These are phyloP conservation scores for Agriotes lineatus DNA, from an alignment of 2,888 invertebrate genomes.

Conservation along the genomic window DNA sequence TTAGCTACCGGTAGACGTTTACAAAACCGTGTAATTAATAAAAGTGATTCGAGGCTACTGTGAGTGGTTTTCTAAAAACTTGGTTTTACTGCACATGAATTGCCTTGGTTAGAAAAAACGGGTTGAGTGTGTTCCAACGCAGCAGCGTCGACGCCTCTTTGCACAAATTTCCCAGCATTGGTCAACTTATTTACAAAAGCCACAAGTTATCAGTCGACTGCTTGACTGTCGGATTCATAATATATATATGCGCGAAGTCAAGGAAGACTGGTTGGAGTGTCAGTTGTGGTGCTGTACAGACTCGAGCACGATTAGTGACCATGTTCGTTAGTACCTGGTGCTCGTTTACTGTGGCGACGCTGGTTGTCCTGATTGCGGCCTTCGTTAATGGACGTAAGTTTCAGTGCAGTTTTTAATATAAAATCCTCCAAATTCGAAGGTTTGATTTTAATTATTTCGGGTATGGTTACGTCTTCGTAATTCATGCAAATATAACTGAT, in stretches of 20 bases:
- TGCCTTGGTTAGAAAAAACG: no score
- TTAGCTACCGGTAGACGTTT: no score
- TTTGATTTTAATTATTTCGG: no score
- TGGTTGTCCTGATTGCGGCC: background rate
- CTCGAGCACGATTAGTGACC: background rate
- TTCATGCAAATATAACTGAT: no score
- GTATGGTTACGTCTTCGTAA: no score
- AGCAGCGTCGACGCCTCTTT: slow-evolving; percentile 12
- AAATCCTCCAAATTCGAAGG: no score
- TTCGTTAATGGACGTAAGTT: slow-evolving; percentile 35
- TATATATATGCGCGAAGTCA: slow-evolving; percentile 33
- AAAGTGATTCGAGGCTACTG: no score
- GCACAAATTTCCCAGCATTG: slow-evolving; percentile 28
- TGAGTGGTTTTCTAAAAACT: no score
- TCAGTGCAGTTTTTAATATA: no score
- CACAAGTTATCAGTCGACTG: slow-evolving; percentile 17
- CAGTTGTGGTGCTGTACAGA: background rate
- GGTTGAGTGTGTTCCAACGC: background rate
- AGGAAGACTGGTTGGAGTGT: slow-evolving; percentile 28
- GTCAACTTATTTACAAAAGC: slow-evolving; percentile 27
- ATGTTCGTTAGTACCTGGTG: slow-evolving; percentile 18
- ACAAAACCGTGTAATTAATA: no score
- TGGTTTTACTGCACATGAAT: no score
- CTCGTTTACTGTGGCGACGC: background rate
- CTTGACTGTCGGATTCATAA: slow-evolving; percentile 25